phyloP scores from a whole-genome alignment of 2,113 vertebrate species.

The Myanophis thanlyinensis region DNA sequence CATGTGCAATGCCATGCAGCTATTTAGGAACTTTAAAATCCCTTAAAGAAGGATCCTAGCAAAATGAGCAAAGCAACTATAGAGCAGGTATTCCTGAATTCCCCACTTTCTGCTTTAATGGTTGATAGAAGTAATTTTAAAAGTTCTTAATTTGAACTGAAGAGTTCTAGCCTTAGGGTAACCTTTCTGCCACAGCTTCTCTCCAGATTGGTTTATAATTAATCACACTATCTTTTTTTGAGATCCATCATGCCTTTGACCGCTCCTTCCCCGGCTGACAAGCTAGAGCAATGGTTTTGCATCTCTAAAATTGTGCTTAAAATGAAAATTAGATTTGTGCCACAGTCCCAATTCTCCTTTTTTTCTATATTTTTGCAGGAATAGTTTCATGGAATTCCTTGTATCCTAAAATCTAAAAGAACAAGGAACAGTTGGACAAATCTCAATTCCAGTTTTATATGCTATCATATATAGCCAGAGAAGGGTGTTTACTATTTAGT shows the following conservation, averaged over 20 bases:
- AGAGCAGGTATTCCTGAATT: background rate
- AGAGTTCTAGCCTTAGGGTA: background rate
- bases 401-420: background rate
- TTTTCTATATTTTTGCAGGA: background rate
- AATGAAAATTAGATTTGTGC: background rate
- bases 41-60: background rate
- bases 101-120: background rate
- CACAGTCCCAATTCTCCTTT: background rate
- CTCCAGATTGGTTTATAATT: slow-evolving; percentile 3
- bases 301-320: background rate
- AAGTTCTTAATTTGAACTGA: background rate
- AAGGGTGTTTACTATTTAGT: background rate
- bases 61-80: background rate
- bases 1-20: no score
- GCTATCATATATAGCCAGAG: background rate
- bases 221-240: background rate
- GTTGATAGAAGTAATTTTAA: background rate
- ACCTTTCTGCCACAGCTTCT: background rate
- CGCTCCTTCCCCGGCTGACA: background rate
- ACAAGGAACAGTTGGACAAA: background rate
- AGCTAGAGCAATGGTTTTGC: background rate
- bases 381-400: no score
- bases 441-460: background rate
- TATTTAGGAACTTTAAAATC: background rate
- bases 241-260: background rate